phyloP scores from a whole-genome alignment of 2,888 invertebrate species.

The Diloba caeruleocephala region DNA sequence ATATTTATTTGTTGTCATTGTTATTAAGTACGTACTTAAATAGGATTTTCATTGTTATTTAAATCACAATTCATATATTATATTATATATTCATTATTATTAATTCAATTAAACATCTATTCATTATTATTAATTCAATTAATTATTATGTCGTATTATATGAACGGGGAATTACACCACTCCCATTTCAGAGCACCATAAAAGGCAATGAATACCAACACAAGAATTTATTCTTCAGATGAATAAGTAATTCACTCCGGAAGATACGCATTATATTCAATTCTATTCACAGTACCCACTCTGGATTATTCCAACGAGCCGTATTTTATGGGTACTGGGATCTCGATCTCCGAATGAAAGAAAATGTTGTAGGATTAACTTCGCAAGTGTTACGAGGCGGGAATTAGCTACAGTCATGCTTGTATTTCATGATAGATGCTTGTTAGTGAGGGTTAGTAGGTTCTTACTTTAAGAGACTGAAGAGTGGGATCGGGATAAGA shows the following conservation, averaged over 20 bases:
- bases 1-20: too few relatives aligned
- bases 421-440: constrained; percentile 23
- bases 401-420: constrained; percentile 26
- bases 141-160: constrained; percentile 21
- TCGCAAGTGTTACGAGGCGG: constrained; percentile 31
- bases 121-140: too few relatives aligned
- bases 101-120: too few relatives aligned
- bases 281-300: constrained; percentile 39
- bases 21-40: too few relatives aligned
- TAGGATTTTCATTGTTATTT: too few relatives aligned
- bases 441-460: background rate
- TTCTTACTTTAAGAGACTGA: too few relatives aligned
- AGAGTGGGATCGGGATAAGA: too few relatives aligned
- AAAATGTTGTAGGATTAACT: constrained; percentile 39
- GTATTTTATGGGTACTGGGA: constrained; percentile 44
- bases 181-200: constrained; percentile 38
- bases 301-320: constrained; percentile 32
- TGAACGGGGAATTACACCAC: constrained; percentile 13
- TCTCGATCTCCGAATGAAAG: constrained; percentile 41
- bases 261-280: constrained; percentile 48
- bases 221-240: constrained; percentile 39
- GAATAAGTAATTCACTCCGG: constrained; percentile 50
- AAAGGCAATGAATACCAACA: constrained; percentile 47
- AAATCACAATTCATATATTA: too few relatives aligned
- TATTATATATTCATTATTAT: too few relatives aligned